phyloP scores from a whole-genome alignment of 2,113 vertebrate species.

The Oceanodroma tethys region DNA sequence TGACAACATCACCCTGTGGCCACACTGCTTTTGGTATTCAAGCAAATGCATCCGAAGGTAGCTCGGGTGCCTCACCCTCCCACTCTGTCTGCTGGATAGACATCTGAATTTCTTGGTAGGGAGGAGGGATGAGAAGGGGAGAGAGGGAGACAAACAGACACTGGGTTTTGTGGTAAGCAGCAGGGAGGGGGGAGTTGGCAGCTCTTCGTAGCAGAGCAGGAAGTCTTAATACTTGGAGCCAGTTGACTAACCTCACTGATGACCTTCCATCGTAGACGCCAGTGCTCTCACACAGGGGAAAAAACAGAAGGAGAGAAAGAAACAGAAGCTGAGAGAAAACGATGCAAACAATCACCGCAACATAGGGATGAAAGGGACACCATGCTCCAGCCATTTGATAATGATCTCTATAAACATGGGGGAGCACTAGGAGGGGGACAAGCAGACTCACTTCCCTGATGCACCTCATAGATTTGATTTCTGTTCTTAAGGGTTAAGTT shows the following conservation, averaged over 20 bases:
- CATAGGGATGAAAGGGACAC: background rate
- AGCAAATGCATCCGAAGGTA: background rate
- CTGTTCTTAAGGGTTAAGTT: background rate
- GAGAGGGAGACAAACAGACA: background rate
- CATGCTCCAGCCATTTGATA: too few relatives aligned
- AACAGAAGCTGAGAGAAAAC: background rate
- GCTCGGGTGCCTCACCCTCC: background rate
- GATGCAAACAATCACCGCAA: background rate
- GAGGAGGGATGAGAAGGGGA: background rate
- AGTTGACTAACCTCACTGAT: conserved; percentile 6
- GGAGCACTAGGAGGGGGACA: background rate
- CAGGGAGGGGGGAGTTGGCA: background rate
- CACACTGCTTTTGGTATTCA: background rate
- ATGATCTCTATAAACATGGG: background rate
- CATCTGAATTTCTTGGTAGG: background rate
- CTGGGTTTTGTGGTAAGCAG: conserved; percentile 26
- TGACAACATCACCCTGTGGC: background rate
- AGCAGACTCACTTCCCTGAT: background rate
- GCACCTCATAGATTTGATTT: background rate
- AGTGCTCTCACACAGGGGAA: background rate
- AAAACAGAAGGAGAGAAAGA: background rate
- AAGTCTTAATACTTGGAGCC: conserved; percentile 12
- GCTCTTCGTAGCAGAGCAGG: background rate
- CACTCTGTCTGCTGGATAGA: background rate
- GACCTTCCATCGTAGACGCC: background rate